Evolutionary conservation across 2,888 invertebrate species (phyloP).

Genomic region (Dysmachus trigonus): DNA sequence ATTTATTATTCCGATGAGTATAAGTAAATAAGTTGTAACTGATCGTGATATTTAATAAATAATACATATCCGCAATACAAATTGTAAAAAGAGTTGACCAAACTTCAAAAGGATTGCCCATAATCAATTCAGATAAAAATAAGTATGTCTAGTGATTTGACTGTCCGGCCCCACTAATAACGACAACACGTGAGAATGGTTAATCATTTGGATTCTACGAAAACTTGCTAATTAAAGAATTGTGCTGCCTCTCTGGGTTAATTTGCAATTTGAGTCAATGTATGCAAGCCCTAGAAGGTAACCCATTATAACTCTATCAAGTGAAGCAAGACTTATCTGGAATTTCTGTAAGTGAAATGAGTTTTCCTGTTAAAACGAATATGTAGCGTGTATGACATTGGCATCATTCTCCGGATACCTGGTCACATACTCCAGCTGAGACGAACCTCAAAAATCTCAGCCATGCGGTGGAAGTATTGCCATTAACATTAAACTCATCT

Average conservation of each 20-base stretch:
- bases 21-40: not conserved
- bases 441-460: not conserved
- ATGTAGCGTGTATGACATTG: not conserved
- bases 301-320: not conserved
- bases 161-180: not conserved
- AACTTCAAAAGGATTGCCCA: not conserved
- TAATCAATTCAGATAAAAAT: not conserved
- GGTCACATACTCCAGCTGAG: not conserved
- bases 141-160: not conserved
- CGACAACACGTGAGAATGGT: not conserved
- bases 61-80: not conserved
- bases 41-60: not conserved
- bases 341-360: not conserved
- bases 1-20: not conserved
- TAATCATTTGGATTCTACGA: not conserved
- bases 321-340: not conserved
- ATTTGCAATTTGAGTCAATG: not conserved
- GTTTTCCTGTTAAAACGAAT: not conserved
- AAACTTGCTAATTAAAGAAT: not conserved
- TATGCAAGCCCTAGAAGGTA: not conserved
- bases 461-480: not conserved
- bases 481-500: not conserved
- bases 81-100: not conserved
- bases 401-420: not conserved
- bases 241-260: not conserved